phyloP scores from a whole-genome alignment of 2,888 invertebrate genomes.

The Elegia similella region DNA sequence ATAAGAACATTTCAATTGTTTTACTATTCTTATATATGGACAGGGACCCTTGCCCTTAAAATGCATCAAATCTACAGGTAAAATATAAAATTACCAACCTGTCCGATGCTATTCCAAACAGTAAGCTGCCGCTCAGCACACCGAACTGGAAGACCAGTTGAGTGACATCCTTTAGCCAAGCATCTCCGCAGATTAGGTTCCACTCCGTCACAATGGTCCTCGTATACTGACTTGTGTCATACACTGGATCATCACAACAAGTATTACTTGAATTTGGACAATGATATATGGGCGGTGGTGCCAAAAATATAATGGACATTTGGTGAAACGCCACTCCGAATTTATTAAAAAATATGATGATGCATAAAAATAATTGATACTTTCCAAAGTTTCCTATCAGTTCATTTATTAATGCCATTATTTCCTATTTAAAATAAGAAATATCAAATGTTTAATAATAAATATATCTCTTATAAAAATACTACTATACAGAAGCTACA shows the following conservation, averaged over 20 bases:
- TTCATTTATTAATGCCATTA: constrained; percentile 55
- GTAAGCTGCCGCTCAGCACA: constrained; percentile 85
- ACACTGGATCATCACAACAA: constrained; percentile 80
- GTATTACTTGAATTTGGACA: constrained; percentile 47
- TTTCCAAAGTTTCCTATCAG: constrained; percentile 65
- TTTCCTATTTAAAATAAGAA: not conserved
- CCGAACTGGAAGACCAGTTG: constrained; percentile 89
- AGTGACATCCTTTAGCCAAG: constrained; percentile 84
- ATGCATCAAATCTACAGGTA: constrained; percentile 31
- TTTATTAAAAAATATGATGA: constrained; percentile 65
- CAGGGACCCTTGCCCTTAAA: too few species aligned
- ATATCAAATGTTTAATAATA: constrained; percentile 4
- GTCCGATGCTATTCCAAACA: constrained; percentile 87
- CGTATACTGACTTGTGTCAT: constrained; percentile 82
- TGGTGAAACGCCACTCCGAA: constrained; percentile 77
- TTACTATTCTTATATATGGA: too few species aligned
- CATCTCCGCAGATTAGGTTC: constrained; percentile 85
- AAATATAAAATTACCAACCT: constrained; percentile 72
- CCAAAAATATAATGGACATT: constrained; percentile 76
- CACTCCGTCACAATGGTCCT: constrained; percentile 88
- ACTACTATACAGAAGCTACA: not conserved
- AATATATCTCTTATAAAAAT: not conserved
- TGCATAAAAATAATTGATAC: constrained; percentile 63
- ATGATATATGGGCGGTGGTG: constrained; percentile 56
- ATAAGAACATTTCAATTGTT: too few species aligned